Evolutionary conservation across 2,113 vertebrate genomes (phyloP).

Genomic region (Sceloporus tristichus): DNA sequence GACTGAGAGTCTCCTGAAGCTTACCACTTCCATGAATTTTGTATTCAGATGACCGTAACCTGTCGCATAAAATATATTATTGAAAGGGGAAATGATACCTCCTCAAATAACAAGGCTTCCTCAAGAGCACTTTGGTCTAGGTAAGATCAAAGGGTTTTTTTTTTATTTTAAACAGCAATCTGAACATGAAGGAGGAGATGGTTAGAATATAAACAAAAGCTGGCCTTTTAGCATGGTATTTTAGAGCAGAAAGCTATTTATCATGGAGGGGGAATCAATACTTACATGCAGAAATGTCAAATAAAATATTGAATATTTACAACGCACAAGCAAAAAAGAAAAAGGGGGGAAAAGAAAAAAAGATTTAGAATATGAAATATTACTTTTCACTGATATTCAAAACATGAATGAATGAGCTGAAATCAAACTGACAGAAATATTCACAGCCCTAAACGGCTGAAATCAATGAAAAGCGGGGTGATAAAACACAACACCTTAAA

Average conservation of each 20-base stretch:
- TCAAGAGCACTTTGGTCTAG: neutral
- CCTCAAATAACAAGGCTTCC: neutral
- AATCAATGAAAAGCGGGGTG: neutral
- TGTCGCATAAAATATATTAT: neutral
- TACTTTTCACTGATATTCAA: neutral
- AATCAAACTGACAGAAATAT: slow-evolving; percentile 26
- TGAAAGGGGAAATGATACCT: neutral
- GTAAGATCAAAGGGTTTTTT: neutral
- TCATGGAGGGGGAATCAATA: slow-evolving; percentile 23
- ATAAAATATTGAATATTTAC: slow-evolving; percentile 40
- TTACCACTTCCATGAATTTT: neutral
- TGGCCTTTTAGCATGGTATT: slow-evolving; percentile 2
- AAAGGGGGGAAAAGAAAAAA: slow-evolving; percentile 7
- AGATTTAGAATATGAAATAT: slow-evolving; percentile 6
- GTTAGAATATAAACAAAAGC: neutral
- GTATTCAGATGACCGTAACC: neutral
- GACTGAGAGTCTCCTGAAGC: neutral
- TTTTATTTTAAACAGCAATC: neutral
- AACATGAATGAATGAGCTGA: slow-evolving; percentile 11
- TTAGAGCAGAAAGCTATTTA: slow-evolving; percentile 28
- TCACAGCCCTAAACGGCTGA: neutral
- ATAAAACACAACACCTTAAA: neutral
- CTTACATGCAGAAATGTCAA: slow-evolving; percentile 35
- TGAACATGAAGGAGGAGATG: neutral
- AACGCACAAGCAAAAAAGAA: slow-evolving; percentile 5